Percentiles rank a stretch among this genome's conserved stretches.
Conservation (phyloP, 2,113 vertebrate species). For the Pimephales promelas region DNA sequence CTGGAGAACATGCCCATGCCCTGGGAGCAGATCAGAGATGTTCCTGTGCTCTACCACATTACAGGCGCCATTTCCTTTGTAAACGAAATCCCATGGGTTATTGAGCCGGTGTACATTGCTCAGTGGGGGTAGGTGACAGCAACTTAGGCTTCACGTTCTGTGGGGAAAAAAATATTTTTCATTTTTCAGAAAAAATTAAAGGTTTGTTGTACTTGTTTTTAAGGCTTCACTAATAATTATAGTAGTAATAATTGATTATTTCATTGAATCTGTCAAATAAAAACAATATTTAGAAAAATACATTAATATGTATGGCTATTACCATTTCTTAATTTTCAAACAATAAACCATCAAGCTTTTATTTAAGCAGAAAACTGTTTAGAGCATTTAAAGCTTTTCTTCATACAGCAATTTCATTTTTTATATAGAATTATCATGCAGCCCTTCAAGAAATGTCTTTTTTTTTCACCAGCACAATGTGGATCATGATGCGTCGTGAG, state of each 20-base stretch:
- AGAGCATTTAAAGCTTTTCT: no score
- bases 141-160: background rate
- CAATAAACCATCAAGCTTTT: no score
- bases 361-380: no score
- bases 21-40: conserved; percentile 97
- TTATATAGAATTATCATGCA: no score
- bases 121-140: conserved; percentile 90
- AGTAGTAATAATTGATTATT: no score
- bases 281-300: no score
- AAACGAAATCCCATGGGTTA: conserved; percentile 99
- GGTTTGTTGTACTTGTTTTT: background rate
- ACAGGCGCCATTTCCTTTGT: conserved; percentile 98
- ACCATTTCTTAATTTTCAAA: no score
- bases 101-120: conserved; percentile 96
- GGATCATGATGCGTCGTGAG: conserved; percentile 99
- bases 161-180: background rate
- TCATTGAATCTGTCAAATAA: no score
- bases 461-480: conserved; percentile 85
- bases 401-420: no score
- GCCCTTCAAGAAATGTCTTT: no score
- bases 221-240: background rate
- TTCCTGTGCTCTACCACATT: conserved; percentile 96
- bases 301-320: no score
- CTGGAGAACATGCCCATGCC: conserved; percentile 99
- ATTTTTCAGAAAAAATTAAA: background rate